Percentiles rank a stretch among this genome's conserved stretches.
Conservation (phyloP, 2,113 vertebrate genomes). For the Triplophysa tibetana region DNA sequence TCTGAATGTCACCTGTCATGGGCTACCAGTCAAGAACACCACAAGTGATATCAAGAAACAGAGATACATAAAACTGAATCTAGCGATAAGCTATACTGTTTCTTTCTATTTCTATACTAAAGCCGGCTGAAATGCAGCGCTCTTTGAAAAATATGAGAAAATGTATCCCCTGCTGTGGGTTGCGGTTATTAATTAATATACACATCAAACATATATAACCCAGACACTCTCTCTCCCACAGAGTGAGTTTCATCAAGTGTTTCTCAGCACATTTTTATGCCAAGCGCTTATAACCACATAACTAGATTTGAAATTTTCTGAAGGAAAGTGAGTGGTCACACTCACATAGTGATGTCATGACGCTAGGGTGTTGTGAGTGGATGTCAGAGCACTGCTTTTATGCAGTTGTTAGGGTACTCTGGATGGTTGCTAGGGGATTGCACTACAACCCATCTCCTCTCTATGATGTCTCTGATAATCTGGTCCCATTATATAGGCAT, state of each 20-base stretch:
- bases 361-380: background rate
- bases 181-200: constrained; percentile 18
- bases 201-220: constrained; percentile 8
- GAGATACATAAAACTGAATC: constrained; percentile 13
- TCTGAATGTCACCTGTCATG: constrained; percentile 9
- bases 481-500: too few species aligned
- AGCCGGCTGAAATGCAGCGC: constrained; percentile 43
- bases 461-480: too few species aligned
- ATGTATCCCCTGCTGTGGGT: constrained; percentile 47
- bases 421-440: too few species aligned
- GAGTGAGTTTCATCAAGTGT: constrained; percentile 41
- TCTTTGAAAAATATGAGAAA: constrained; percentile 61
- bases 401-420: background rate
- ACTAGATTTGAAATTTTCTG: background rate
- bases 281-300: background rate
- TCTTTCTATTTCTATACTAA: background rate
- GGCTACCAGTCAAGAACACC: background rate
- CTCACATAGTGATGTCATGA: too few species aligned
- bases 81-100: constrained; percentile 2
- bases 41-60: background rate
- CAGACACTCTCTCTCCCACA: constrained; percentile 49
- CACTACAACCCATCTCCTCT: too few species aligned
- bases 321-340: background rate
- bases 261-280: constrained; percentile 53
- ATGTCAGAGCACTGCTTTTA: background rate